phyloP scores from a whole-genome alignment of 2,113 vertebrate genomes.

The Gila orcuttii region DNA sequence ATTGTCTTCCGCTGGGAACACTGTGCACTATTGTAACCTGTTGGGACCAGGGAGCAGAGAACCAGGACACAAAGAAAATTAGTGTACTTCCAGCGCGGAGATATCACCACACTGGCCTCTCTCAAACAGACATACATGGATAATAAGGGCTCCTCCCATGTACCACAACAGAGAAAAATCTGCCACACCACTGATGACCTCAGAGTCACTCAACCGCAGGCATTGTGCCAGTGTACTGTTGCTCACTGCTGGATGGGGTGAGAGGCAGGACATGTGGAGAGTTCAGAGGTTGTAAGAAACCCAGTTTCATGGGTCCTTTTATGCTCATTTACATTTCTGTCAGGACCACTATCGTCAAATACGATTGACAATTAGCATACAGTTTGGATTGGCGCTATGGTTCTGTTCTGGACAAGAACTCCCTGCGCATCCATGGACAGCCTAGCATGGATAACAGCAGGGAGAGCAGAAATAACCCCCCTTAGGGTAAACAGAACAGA shows the following conservation, averaged over 20 bases:
- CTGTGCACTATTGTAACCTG: slow-evolving; percentile 84
- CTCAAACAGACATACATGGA: slow-evolving; percentile 64
- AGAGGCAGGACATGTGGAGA: neutral
- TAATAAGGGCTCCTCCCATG: slow-evolving; percentile 66
- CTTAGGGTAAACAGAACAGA: too few species aligned
- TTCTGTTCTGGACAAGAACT: too few species aligned
- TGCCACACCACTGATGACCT: slow-evolving; percentile 7
- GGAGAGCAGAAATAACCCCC: too few species aligned
- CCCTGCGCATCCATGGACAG: too few species aligned
- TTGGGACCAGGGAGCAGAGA: slow-evolving; percentile 80
- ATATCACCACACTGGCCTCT: slow-evolving; percentile 75
- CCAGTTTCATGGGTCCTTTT: too few species aligned
- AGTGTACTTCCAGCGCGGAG: slow-evolving; percentile 77
- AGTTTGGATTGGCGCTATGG: too few species aligned
- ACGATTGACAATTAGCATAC: too few species aligned
- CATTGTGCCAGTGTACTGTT: neutral
- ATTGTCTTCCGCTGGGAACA: slow-evolving; percentile 81
- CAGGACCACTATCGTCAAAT: too few species aligned
- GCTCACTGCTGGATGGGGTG: neutral
- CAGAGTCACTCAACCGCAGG: slow-evolving; percentile 2
- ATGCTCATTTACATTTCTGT: too few species aligned
- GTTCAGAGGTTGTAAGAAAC: neutral
- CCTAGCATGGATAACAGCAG: too few species aligned
- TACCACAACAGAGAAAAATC: slow-evolving; percentile 53
- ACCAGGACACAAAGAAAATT: slow-evolving; percentile 73